These are phyloP conservation scores for Glareola pratincola DNA, from an alignment of 2,113 vertebrate species.

Conservation along the genomic window DNA sequence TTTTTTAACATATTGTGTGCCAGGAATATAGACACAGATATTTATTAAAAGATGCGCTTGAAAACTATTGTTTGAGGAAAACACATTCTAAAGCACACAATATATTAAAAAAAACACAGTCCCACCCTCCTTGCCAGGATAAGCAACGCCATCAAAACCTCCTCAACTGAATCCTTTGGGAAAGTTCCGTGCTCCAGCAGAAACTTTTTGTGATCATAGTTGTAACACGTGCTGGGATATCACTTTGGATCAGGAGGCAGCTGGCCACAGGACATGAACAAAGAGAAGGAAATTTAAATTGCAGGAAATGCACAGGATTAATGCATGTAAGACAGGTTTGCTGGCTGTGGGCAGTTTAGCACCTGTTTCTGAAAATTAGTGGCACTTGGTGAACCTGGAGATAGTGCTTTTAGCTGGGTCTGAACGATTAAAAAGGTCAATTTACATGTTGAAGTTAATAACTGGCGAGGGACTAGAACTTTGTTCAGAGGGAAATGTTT, in stretches of 20 bases:
- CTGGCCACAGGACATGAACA: constrained; percentile 19
- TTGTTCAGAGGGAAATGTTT: not conserved
- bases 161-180: not conserved
- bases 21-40: not conserved
- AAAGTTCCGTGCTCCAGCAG: not conserved
- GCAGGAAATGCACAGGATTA: not conserved
- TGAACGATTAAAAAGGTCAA: not conserved
- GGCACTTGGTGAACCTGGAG: not conserved
- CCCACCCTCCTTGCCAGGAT: not conserved
- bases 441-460: not conserved
- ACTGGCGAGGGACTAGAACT: not conserved
- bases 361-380: not conserved
- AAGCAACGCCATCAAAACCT: not conserved
- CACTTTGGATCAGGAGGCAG: not conserved
- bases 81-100: constrained; percentile 17
- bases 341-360: not conserved
- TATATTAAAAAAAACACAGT: not conserved
- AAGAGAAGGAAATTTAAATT: not conserved
- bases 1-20: constrained; percentile 67
- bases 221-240: not conserved
- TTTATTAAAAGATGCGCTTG: not conserved
- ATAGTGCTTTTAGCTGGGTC: not conserved
- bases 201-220: not conserved
- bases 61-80: not conserved
- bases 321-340: not conserved